Evolutionary conservation across 2,113 vertebrate genomes (phyloP).

Genomic region (Ascaphus truei): DNA sequence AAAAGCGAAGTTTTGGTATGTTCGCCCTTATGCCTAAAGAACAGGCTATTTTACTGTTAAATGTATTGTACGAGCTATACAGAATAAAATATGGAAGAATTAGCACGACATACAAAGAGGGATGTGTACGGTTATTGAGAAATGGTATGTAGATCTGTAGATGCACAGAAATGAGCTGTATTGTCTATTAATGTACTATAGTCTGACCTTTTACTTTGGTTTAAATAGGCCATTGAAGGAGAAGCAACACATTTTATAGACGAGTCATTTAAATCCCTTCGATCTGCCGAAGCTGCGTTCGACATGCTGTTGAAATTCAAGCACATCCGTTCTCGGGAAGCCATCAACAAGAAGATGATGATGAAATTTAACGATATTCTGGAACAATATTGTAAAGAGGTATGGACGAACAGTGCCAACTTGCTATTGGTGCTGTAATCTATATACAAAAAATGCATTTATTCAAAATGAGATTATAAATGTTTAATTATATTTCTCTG

Average conservation of each 20-base stretch:
- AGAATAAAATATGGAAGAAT: neutral
- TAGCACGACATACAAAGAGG: too few relatives aligned
- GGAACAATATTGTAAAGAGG: constrained; percentile 86
- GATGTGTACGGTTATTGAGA: too few relatives aligned
- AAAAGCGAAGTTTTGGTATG: constrained; percentile 68
- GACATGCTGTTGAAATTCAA: constrained; percentile 86
- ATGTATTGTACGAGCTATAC: neutral
- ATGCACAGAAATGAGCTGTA: too few relatives aligned
- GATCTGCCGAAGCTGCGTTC: constrained; percentile 83
- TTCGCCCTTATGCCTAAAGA: neutral
- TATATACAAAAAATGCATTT: too few relatives aligned
- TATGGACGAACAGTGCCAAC: too few relatives aligned
- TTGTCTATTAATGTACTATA: too few relatives aligned
- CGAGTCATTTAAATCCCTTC: constrained; percentile 81
- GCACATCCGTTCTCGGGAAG: constrained; percentile 70
- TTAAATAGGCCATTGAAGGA: constrained; percentile 79
- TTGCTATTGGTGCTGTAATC: too few relatives aligned
- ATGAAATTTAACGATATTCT: constrained; percentile 82
- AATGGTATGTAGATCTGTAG: too few relatives aligned
- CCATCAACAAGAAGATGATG: constrained; percentile 81
- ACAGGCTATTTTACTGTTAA: too few relatives aligned
- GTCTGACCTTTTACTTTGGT: too few relatives aligned
- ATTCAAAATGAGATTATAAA: too few relatives aligned
- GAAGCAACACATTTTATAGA: constrained; percentile 82
- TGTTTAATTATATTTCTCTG: too few relatives aligned